These are phyloP conservation scores for Loris lydekkerianus DNA, from an alignment of 2,797 vertebrate species.

Conservation along the genomic window DNA sequence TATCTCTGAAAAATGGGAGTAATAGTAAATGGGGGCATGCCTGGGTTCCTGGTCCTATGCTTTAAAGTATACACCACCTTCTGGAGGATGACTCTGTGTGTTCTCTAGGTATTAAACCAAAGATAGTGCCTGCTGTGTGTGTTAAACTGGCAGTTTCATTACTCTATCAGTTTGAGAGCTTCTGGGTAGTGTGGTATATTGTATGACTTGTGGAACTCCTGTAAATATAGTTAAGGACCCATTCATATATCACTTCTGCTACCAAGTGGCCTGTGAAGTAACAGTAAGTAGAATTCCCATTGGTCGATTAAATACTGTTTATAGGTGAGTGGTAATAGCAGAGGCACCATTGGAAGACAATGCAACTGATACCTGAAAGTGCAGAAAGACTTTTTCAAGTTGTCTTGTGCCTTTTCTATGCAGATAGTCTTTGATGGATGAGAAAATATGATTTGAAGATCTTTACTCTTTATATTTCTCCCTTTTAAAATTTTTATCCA, in stretches of 20 bases:
- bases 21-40: neutral
- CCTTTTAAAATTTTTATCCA: neutral
- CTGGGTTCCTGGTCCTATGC: neutral
- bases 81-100: neutral
- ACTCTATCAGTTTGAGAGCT: neutral
- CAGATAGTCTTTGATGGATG: neutral
- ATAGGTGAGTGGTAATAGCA: neutral
- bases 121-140: neutral
- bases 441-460: neutral
- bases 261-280: neutral
- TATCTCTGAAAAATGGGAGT: neutral
- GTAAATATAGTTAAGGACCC: neutral
- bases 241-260: neutral
- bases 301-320: neutral
- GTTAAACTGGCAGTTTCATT: neutral
- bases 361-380: neutral
- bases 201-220: neutral
- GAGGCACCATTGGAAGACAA: neutral
- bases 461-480: neutral
- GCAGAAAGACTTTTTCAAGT: neutral
- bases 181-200: neutral
- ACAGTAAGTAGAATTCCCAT: neutral
- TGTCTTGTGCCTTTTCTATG: neutral
- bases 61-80: neutral
- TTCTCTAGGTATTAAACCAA: neutral